A percentile compares a stretch with the other conserved stretches of the same genome.
Evolutionary conservation across 2,113 vertebrate species (phyloP).

Genomic region (Microtus oregoni): DNA sequence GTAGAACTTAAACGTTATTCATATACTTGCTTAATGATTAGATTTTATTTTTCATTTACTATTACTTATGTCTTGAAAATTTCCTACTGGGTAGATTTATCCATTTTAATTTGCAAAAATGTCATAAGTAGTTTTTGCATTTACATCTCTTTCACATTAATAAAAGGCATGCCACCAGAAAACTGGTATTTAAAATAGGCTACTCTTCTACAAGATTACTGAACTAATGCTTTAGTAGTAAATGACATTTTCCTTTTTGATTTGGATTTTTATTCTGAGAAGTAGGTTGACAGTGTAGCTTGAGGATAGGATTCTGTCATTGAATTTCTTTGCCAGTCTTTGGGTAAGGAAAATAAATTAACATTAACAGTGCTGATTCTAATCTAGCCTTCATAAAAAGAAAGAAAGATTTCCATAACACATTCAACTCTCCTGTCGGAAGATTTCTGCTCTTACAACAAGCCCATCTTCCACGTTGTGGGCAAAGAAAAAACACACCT

Average conservation of each 20-base stretch:
- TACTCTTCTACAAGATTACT: not conserved
- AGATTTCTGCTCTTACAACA: not conserved
- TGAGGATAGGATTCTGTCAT: conserved; percentile 44
- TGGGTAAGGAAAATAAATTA: conserved; percentile 5
- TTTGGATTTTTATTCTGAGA: conserved; percentile 20
- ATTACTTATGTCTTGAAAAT: not conserved
- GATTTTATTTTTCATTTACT: conserved; percentile 13
- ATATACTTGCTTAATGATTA: conserved; percentile 19
- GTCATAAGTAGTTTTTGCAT: not conserved
- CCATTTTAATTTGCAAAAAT: conserved; percentile 10
- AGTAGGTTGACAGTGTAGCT: conserved; percentile 40
- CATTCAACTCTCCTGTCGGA: not conserved
- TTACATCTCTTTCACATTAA: not conserved
- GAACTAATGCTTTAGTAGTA: not conserved
- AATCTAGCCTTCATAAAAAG: not conserved
- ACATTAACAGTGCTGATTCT: not conserved
- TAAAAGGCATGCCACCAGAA: not conserved
- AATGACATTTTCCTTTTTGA: conserved; percentile 31
- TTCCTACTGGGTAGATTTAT: not conserved
- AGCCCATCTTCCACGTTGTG: not conserved
- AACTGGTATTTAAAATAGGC: conserved; percentile 14
- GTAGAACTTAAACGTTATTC: not conserved
- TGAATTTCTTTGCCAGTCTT: conserved; percentile 49
- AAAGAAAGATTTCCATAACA: not conserved
- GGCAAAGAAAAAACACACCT: not conserved